These are phyloP conservation scores for Hermaeophaga mercurialis DNA, from an alignment of 2,888 invertebrate species.

Conservation along the genomic window DNA sequence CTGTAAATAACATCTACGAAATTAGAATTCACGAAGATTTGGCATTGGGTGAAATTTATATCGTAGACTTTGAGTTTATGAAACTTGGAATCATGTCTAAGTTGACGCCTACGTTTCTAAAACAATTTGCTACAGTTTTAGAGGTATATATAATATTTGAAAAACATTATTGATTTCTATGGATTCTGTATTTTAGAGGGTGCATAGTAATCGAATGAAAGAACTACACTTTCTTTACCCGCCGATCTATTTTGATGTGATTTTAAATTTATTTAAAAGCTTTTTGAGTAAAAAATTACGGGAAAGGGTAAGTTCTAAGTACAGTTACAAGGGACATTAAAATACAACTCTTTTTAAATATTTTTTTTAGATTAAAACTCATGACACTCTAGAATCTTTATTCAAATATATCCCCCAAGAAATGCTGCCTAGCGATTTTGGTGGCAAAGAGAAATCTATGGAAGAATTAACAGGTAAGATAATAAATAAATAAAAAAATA, in stretches of 20 bases:
- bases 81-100: slow-evolving; percentile 24
- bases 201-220: slow-evolving; percentile 8
- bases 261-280: background rate
- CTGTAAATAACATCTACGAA: slow-evolving; percentile 25
- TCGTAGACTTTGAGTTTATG: slow-evolving; percentile 21
- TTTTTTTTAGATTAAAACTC: no score
- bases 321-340: no score
- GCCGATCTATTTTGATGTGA: background rate
- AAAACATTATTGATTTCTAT: background rate
- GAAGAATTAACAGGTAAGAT: slow-evolving; percentile 17
- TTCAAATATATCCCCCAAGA: slow-evolving; percentile 14
- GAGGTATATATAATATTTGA: background rate
- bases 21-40: slow-evolving; percentile 28
- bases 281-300: slow-evolving; percentile 1
- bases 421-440: slow-evolving; percentile 22
- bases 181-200: slow-evolving; percentile 7
- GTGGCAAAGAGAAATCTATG: slow-evolving; percentile 21
- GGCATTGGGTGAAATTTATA: slow-evolving; percentile 24
- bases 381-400: no score
- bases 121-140: slow-evolving; percentile 12
- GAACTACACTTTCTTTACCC: background rate
- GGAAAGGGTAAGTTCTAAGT: slow-evolving; percentile 2
- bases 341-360: no score
- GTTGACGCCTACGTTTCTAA: slow-evolving; percentile 26
- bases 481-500: no score